These are phyloP conservation scores for Camelus bactrianus DNA, from an alignment of 2,113 vertebrate species.

Conservation along the genomic window DNA sequence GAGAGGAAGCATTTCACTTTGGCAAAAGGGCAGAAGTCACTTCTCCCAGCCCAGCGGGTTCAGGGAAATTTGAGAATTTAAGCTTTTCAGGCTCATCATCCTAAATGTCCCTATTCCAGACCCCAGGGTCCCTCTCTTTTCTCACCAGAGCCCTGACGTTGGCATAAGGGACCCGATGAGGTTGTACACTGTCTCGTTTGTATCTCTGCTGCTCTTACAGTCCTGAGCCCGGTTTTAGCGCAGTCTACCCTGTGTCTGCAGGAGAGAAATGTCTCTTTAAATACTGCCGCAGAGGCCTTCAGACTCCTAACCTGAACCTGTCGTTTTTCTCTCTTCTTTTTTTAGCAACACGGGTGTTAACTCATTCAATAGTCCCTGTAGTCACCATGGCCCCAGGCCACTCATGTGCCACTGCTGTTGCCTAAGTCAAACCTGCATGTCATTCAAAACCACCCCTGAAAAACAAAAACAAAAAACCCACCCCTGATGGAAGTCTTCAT, in stretches of 20 bases:
- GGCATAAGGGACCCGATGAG: not conserved
- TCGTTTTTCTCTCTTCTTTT: conserved; percentile 2
- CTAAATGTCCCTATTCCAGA: not conserved
- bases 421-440: not conserved
- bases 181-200: not conserved
- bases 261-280: not conserved
- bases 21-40: not conserved
- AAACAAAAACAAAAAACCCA: not conserved
- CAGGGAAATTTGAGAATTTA: not conserved
- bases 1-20: not conserved
- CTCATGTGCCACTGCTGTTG: not conserved
- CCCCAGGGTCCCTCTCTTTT: not conserved
- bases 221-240: not conserved
- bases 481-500: not conserved
- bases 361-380: not conserved
- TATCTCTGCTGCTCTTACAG: not conserved
- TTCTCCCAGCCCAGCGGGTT: not conserved
- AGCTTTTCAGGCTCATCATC: not conserved
- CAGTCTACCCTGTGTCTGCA: not conserved
- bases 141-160: not conserved
- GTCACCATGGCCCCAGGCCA: not conserved
- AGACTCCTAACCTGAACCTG: not conserved
- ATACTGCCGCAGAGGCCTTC: no score
- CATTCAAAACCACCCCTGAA: not conserved
- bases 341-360: not conserved